Percentiles rank a stretch among this genome's conserved stretches.
Conservation (phyloP, 2,888 invertebrate species). For the Hecatera dysodea region DNA sequence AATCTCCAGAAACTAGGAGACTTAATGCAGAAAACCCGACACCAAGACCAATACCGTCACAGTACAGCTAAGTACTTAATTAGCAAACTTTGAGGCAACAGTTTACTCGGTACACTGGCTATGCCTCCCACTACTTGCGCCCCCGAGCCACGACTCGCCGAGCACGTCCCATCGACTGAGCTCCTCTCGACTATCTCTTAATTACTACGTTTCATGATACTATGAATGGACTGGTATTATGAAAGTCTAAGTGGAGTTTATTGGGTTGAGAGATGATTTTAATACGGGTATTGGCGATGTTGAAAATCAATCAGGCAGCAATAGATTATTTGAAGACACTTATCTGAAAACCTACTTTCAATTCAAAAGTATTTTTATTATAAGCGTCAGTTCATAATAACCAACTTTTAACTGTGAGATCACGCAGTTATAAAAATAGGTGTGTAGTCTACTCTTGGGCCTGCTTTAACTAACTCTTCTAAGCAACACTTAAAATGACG, state of each 20-base stretch:
- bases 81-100: constrained; percentile 45
- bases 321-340: neutral
- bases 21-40: constrained; percentile 34
- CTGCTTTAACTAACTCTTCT: too few species aligned
- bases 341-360: neutral
- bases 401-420: neutral
- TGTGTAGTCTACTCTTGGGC: too few species aligned
- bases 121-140: constrained; percentile 27
- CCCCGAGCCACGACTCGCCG: neutral
- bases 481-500: too few species aligned
- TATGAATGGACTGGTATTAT: constrained; percentile 11
- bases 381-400: neutral
- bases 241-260: neutral
- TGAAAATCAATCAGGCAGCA: constrained; percentile 1
- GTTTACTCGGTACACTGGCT: constrained; percentile 10
- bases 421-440: too few species aligned
- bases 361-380: neutral
- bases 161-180: constrained; percentile 33
- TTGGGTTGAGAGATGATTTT: constrained; percentile 7
- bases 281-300: neutral
- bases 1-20: constrained; percentile 23
- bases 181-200: constrained; percentile 37
- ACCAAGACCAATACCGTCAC: constrained; percentile 31
- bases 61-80: constrained; percentile 45
- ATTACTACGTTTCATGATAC: constrained; percentile 47